Base-by-base conservation (phyloP, 2,113 vertebrate genomes). In the Semnornis frantzii region DNA sequence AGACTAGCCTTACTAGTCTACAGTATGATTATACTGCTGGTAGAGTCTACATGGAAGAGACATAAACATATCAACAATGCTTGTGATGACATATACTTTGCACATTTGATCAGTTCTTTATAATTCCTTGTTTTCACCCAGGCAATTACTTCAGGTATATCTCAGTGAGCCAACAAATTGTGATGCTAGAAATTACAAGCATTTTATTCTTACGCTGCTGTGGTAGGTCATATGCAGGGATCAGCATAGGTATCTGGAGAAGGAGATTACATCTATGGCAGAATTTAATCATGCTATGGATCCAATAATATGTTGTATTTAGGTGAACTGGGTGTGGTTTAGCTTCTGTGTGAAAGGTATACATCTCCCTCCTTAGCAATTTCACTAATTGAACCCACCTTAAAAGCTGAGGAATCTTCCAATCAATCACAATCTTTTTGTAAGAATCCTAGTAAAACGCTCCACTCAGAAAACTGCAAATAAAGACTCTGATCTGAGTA, bases 1-100 rank as follows among this genome's bases (percentile, higher is more conserved):
- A 65, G 78, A 91, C 94, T 62, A 69, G 91, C 87, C 44, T 48
- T 92, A 74, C 86, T 85, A 34, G 87, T 85, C 78, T 71, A 52
- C 75, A 80, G 80, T 52, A 48, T 57, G 21, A 90, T 93, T 74
- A 48, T 64, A 57, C 42, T 68, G 57, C 68, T 85, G 65, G 77
- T 77, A 81, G 65, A 85, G 69, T 60, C 88, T 23, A 33, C 42
- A 37, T 91, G 60, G 82, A 72, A 94, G 77, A 77, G 80, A 78
- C 57, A 93, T 25, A 82, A 80, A 62, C 3, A 0, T 52, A 73
- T 68, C 76, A 83, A 58, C 73, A 57, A 16, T 25, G 48, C 33
- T 76, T 81, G 76, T 77, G 76, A 33, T 80, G 72, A 64, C 37
- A 39, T 20, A 75, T 2, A 5, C 48, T 6, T 1, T 0, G 0